These are phyloP conservation scores for Tragopan temminckii DNA, from an alignment of 2,797 vertebrate species.

Conservation along the genomic window DNA sequence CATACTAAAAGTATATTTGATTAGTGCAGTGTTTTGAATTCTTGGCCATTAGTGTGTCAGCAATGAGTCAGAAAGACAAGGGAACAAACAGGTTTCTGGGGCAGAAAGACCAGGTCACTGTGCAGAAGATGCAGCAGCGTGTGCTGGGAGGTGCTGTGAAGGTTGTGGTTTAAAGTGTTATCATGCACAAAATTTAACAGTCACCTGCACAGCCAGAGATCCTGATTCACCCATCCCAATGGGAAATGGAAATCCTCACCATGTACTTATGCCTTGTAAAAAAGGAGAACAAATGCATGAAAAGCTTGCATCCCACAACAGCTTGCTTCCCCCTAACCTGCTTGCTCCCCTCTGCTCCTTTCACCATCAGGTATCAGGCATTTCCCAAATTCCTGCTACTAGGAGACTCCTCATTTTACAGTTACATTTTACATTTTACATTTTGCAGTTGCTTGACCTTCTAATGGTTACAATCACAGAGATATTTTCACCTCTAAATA, in stretches of 20 bases:
- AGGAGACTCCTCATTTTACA: not conserved
- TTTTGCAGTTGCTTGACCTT: not conserved
- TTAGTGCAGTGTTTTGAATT: not conserved
- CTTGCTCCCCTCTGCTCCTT: not conserved
- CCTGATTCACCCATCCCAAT: not conserved
- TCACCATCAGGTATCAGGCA: not conserved
- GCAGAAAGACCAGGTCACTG: not conserved
- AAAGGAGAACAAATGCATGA: not conserved
- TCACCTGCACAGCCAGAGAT: not conserved
- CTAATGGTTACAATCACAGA: not conserved
- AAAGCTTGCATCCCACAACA: not conserved
- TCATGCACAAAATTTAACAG: not conserved
- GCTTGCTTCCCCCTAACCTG: not conserved
- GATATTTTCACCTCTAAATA: not conserved
- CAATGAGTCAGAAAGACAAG: not conserved
- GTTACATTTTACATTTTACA: not conserved
- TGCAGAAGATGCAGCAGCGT: not conserved
- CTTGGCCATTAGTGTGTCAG: not conserved
- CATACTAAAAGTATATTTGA: fast-evolving
- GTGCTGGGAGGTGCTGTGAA: not conserved
- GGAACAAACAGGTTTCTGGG: not conserved
- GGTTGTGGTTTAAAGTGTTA: not conserved
- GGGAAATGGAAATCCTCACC: not conserved
- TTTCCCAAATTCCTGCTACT: not conserved
- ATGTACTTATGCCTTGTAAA: not conserved